Evolutionary conservation across 2,888 invertebrate genomes (phyloP), one percentile per base, ranked within the genome.

Genomic region (Trachelus tabidus): DNA sequence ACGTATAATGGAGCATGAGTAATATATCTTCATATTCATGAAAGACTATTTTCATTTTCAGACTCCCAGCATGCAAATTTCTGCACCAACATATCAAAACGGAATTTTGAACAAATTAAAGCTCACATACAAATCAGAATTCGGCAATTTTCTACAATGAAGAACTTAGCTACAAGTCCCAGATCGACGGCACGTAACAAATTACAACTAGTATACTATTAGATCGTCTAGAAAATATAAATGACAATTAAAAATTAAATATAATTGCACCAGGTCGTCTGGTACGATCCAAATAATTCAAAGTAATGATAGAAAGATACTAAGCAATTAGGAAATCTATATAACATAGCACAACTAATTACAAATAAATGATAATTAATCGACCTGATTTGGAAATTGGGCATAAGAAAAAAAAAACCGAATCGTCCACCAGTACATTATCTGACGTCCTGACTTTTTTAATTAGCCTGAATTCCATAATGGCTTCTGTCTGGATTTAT

Each of bases 221-320:
- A 15, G 3, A 37, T 37, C 12, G 37, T 37, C 12, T 40, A 15
- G 6, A 6, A 40, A 40, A 40, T 40, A 15, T 40, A 12, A 40
- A 40, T 40, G 40, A 40, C 40, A 15, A 15, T 15, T 15, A 37
- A 4, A 40, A 40, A 15, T 15, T 15, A 40, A 15, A 40, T 15
- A 40, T 40, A 40, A 40, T 6, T 40, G 12, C 40, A 40, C 1
- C 12, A 40, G 40, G 12, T 15, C 15, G 1, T 15, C 40, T 40
- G 15, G 15, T 4, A 4, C 4, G 0, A 15, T 0, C 15, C 35
- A 35, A n/a, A n/a, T n/a, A n/a, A n/a, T n/a, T 4, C 12, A 4
- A 37, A 40, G 1, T 40, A 40, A 6, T 40, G 23, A 15, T 23
- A 15, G 6, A 15, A 40, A 15, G 1, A 40, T 40, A 6, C 1